These are phyloP conservation scores for Ectemnius lituratus DNA, from an alignment of 2,888 invertebrate species.

Conservation along the genomic window DNA sequence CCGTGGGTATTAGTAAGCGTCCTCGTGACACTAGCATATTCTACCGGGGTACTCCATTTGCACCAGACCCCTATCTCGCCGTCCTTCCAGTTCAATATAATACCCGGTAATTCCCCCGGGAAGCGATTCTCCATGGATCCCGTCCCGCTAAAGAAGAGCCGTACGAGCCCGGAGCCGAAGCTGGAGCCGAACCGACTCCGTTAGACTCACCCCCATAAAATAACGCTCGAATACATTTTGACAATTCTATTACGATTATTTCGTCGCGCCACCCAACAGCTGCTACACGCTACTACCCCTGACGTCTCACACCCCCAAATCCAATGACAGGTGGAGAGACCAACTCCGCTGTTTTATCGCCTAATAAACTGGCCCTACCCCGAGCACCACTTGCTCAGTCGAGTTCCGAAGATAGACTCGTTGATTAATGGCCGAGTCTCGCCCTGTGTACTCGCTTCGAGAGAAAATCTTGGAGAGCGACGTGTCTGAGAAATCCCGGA, in stretches of 20 bases:
- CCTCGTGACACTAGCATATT: conserved; percentile 71
- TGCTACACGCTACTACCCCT: conserved; percentile 57
- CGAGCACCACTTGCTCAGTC: not conserved
- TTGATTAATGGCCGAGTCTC: conserved; percentile 1
- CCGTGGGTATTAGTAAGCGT: conserved; percentile 68
- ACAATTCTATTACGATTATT: conserved; percentile 78
- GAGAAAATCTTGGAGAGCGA: too few relatives aligned
- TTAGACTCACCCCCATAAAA: conserved; percentile 73
- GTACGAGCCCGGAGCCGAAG: not conserved
- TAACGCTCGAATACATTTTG: conserved; percentile 76
- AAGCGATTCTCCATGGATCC: conserved; percentile 75
- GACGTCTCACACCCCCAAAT: too few relatives aligned
- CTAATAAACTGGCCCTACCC: conserved; percentile 25
- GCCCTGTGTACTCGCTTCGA: too few relatives aligned
- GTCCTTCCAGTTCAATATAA: conserved; percentile 71
- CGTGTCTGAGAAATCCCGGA: too few relatives aligned
- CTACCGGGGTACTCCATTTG: conserved; percentile 69
- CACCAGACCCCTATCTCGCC: conserved; percentile 65
- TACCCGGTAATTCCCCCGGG: conserved; percentile 74
- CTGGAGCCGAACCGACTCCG: conserved; percentile 43
- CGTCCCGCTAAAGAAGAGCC: conserved; percentile 67
- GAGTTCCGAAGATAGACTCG: conserved; percentile 1
- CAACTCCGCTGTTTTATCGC: conserved; percentile 39
- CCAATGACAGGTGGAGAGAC: conserved; percentile 19
- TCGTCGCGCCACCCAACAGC: conserved; percentile 68